These are phyloP conservation scores for Schmidtea mediterranea DNA, from an alignment of 1,140 invertebrate species.

Conservation along the genomic window DNA sequence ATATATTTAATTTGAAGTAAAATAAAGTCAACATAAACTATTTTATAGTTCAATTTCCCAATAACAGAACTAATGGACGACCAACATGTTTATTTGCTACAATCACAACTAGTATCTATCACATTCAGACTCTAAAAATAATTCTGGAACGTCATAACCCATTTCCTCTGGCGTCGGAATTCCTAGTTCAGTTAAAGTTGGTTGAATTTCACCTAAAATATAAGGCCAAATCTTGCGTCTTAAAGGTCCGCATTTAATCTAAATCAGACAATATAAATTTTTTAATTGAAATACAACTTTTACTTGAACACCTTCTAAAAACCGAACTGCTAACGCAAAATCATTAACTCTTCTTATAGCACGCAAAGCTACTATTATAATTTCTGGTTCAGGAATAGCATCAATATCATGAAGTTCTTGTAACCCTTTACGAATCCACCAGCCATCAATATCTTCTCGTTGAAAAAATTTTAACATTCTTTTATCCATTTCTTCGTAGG, in stretches of 20 bases:
- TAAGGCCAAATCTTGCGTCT: conserved; percentile 61
- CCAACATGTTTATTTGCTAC: no score
- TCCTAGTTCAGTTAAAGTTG: conserved; percentile 68
- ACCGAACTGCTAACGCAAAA: conserved; percentile 60
- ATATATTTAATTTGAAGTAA: no score
- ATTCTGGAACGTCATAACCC: conserved; percentile 83
- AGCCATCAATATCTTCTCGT: conserved; percentile 64
- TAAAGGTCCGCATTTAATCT: conserved; percentile 52
- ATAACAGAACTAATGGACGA: no score
- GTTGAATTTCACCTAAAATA: conserved; percentile 63
- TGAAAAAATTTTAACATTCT: conserved; percentile 60
- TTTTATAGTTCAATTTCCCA: no score
- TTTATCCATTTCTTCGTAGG: conserved; percentile 42
- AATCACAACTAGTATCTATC: no score
- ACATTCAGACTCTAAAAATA: conserved; percentile 19
- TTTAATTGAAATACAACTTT: neutral
- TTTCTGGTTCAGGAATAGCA: conserved; percentile 69
- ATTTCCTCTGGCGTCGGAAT: conserved; percentile 75
- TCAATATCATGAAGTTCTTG: conserved; percentile 36
- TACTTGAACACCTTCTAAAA: conserved; percentile 58
- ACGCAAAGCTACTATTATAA: conserved; percentile 61
- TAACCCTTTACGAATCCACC: conserved; percentile 55
- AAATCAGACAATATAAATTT: conserved; percentile 7
- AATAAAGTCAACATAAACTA: no score
- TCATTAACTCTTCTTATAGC: conserved; percentile 78